Percentiles rank a stretch among this genome's conserved stretches.
phyloP scores from a whole-genome alignment of 2,113 vertebrate genomes.

The Brachirus orientalis region DNA sequence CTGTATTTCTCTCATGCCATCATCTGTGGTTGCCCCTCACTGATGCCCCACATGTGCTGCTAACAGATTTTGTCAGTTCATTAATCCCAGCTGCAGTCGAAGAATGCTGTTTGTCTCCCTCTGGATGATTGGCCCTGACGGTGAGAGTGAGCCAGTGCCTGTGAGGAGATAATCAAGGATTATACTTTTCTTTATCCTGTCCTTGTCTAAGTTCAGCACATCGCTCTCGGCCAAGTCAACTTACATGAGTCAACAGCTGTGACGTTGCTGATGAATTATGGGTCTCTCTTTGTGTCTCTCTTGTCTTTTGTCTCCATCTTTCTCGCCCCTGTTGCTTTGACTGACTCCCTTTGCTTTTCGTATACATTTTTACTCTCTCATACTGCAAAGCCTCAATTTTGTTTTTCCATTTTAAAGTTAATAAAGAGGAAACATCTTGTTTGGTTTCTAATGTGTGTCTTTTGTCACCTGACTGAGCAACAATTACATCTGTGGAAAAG shows the following conservation, averaged over 20 bases:
- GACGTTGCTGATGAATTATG: slow-evolving; percentile 51
- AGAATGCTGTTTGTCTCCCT: slow-evolving; percentile 61
- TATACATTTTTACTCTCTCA: slow-evolving; percentile 62
- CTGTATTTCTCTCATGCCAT: slow-evolving; percentile 22
- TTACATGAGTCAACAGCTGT: slow-evolving; percentile 67
- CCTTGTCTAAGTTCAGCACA: slow-evolving; percentile 41
- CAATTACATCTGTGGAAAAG: too few relatives aligned
- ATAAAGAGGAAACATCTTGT: too few relatives aligned
- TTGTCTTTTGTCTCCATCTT: slow-evolving; percentile 22
- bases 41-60: slow-evolving; percentile 34
- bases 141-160: slow-evolving; percentile 55
- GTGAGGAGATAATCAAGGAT: slow-evolving; percentile 55
- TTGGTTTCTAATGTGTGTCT: too few relatives aligned
- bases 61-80: slow-evolving; percentile 64
- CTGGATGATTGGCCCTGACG: slow-evolving; percentile 58
- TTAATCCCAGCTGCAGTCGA: slow-evolving; percentile 65
- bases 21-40: slow-evolving; percentile 42
- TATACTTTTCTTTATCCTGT: slow-evolving; percentile 16
- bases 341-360: slow-evolving; percentile 53
- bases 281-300: slow-evolving; percentile 35
- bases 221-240: slow-evolving; percentile 61
- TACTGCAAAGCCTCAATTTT: slow-evolving; percentile 21
- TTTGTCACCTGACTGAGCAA: too few relatives aligned
- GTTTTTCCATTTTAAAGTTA: too few relatives aligned
- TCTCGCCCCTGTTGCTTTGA: slow-evolving; percentile 16